Percentiles rank a stretch among this genome's conserved stretches.
Conservation (phyloP, 30 jellyfish, hydroid and myxozoan genomes). For the Aurelia coerulea region DNA sequence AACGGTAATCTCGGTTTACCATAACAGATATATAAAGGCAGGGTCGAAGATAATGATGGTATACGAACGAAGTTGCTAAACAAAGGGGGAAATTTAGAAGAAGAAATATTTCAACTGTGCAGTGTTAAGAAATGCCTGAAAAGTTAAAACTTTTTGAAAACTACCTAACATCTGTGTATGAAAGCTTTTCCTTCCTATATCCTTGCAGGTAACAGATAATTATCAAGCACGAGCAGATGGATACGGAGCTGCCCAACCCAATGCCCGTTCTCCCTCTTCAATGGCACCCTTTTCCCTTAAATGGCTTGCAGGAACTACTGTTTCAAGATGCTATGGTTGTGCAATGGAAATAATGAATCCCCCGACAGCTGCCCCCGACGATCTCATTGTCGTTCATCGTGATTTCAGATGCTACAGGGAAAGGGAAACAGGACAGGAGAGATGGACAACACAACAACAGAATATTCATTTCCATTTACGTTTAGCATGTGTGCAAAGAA, state of each 20-base stretch:
- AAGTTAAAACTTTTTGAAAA: background rate
- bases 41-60: too few relatives aligned
- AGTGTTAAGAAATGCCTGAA: too few relatives aligned
- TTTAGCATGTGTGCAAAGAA: background rate
- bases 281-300: background rate
- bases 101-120: too few relatives aligned
- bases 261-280: background rate
- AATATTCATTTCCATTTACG: conserved; percentile 13
- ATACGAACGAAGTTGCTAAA: too few relatives aligned
- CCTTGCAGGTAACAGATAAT: too few relatives aligned
- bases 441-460: conserved; percentile 7
- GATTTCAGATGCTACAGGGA: background rate
- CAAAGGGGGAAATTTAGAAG: too few relatives aligned
- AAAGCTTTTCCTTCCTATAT: too few relatives aligned
- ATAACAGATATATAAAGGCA: too few relatives aligned
- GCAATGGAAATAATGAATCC: background rate
- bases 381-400: conserved; percentile 1
- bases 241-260: background rate
- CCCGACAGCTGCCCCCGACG: conserved; percentile 4
- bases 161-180: too few relatives aligned
- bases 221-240: too few relatives aligned
- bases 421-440: background rate
- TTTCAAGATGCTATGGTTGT: conserved; percentile 22
- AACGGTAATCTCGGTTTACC: too few relatives aligned
- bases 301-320: conserved; percentile 16